Base-by-base conservation (phyloP, 2,113 vertebrate species). In the Gambusia affinis region DNA sequence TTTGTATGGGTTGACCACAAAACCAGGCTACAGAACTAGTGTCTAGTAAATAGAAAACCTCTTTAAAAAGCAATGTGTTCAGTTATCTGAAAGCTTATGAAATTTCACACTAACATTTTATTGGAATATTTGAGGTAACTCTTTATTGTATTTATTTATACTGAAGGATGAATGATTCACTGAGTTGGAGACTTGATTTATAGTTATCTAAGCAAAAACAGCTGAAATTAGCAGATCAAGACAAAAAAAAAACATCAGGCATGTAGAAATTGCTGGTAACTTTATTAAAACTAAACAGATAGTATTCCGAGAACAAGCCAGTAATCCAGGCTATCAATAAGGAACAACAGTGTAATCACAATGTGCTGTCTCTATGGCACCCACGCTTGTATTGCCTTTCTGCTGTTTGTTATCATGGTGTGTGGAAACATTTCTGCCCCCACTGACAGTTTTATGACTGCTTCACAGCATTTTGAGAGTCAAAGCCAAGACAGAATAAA, bases 361-460 rank as follows among this genome's bases (percentile, higher is more conserved):
- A 24, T 68, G 63, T 82, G 61, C 82, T 82, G 72, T 91, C 74
- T 87, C 81, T 81, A 74, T 75, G 69, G 89, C 88, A 86, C 75
- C 73, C 83, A 87, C 60, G 51, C 74, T 74, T 77, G 80, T 77
- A 73, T 78, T 76, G 86, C 69, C 78, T 85, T 72, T 75, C 81
- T 83, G 77, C 70, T 82, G 70, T 87, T 87, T 90, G 82, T 92
- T 84, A 83, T 85, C 75, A 80, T n/a, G 75, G 76, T 61, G 27
- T 64, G 76, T 89, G 77, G 85, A 91, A 91, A 91, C 51, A 88
- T 85, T 82, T 35, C 33, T 35, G 89, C 83, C 71, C 63, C 66
- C 47, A 81, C 81, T 88, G 87, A 90, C 89, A 90, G 90, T 47
- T 93, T 91, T 91, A 93, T 76, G 76, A 81, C 35, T 57, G 74